These are phyloP conservation scores for Palythoa caribaeorum DNA, from an alignment of 92 coral and sea anemone genomes.

Conservation along the genomic window DNA sequence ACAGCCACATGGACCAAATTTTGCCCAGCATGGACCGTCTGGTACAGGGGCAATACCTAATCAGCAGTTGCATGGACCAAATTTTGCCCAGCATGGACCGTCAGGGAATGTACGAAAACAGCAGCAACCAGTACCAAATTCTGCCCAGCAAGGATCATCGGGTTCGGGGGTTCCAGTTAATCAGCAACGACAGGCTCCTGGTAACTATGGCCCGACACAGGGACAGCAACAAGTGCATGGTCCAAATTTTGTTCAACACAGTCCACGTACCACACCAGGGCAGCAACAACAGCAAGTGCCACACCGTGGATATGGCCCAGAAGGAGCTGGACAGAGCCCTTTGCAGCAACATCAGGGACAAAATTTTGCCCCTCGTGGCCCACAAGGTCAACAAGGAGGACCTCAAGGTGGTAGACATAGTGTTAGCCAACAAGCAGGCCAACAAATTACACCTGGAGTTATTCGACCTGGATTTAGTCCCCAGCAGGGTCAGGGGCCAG, in stretches of 20 bases:
- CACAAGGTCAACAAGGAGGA: conserved; percentile 20
- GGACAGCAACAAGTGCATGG: conserved; percentile 40
- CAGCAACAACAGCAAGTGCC: conserved; percentile 18
- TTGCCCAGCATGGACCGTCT: conserved; percentile 31
- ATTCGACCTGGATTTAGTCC: conserved; percentile 13
- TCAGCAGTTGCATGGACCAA: conserved; percentile 52
- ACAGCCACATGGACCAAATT: conserved; percentile 61
- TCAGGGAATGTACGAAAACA: neutral
- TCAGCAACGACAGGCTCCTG: conserved; percentile 11
- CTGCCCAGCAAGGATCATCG: conserved; percentile 23
- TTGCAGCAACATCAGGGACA: conserved; percentile 62
- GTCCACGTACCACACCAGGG: conserved; percentile 14
- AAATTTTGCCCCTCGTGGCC: conserved; percentile 53
- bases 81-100: conserved; percentile 49
- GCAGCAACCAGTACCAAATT: conserved; percentile 49
- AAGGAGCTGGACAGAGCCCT: conserved; percentile 69
- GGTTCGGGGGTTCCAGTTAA: neutral
- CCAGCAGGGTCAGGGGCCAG: conserved; percentile 32
- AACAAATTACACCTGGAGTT: conserved; percentile 5
- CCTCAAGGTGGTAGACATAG: conserved; percentile 28
- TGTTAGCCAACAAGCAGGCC: conserved; percentile 24
- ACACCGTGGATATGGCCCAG: conserved; percentile 58
- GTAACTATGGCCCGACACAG: conserved; percentile 22
- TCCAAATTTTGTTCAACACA: conserved; percentile 38
- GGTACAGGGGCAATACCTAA: neutral